phyloP scores from a whole-genome alignment of 2,797 vertebrate species.

The Gallinago nigripennis region DNA sequence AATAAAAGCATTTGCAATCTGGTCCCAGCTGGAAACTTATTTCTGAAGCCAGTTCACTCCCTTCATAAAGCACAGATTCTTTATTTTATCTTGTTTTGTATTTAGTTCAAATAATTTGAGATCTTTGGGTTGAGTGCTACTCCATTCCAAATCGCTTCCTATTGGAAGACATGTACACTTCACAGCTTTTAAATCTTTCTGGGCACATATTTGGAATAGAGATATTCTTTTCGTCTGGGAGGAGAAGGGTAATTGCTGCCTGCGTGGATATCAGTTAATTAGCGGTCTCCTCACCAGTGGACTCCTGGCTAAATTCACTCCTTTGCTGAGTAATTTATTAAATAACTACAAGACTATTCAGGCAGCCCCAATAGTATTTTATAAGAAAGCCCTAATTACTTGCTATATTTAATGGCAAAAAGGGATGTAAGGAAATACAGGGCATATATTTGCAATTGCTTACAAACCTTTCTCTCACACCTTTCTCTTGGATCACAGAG shows the following conservation, averaged over 20 bases:
- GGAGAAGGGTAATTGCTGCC: constrained; percentile 57
- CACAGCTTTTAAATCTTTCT: constrained; percentile 10
- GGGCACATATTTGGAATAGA: not conserved
- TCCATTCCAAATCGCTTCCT: not conserved
- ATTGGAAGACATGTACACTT: not conserved
- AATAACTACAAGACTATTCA: constrained; percentile 1
- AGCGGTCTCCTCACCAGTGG: constrained; percentile 42
- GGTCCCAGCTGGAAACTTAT: constrained; percentile 51
- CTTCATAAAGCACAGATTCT: not conserved
- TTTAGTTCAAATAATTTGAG: not conserved
- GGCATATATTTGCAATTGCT: not conserved
- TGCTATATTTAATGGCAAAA: not conserved
- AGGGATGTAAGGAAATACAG: not conserved
- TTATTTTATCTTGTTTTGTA: constrained; percentile 11
- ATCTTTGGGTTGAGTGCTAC: not conserved
- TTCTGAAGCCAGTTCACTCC: constrained; percentile 39
- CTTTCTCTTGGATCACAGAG: not conserved
- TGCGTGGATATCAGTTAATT: constrained; percentile 55
- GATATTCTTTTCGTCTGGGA: constrained; percentile 28
- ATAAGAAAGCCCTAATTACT: not conserved
- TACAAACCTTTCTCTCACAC: not conserved
- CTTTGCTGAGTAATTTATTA: constrained; percentile 40
- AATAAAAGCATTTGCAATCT: constrained; percentile 63
- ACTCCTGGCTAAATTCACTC: constrained; percentile 11
- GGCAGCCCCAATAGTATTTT: not conserved